Evolutionary conservation across 2,797 vertebrate genomes (phyloP), one percentile per base, ranked within the genome.

Genomic region (Anabacerthia variegaticeps): DNA sequence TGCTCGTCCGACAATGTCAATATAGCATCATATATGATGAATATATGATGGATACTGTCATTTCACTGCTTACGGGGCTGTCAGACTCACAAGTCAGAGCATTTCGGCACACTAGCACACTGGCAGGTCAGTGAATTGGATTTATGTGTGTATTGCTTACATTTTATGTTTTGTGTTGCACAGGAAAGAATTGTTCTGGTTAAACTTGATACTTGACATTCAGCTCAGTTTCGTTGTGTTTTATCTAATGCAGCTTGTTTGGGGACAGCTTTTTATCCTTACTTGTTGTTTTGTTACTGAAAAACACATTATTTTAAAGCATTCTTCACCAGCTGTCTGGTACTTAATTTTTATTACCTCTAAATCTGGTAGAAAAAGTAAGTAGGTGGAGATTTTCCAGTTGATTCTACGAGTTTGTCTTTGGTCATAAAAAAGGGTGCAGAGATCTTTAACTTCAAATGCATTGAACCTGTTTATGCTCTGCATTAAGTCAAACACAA

Each of bases 1-100:
- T 99, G 27, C 98, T 99, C 58, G 99, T 99, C 88, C 99, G 99
- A 88, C 99, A 99, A 85, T 99, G 99, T 98, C 99, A 99, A 71
- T 99, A 99, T 97, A 99, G 99, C 98, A 99, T 99, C 98, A 99
- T 99, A 98, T 99, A 99, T 97, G 99, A 99, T 97, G 99, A 99
- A 61, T 99, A 99, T 97, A 99, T 99, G 99, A 99, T 99, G 99
- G 99, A 99, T 95, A 99, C 99, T 10, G 98, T 99, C 93, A 99
- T 99, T 98, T 99, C 99, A 63, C 99, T 99, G 93, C 99, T 99
- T 69, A 99, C 99, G 52, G 99, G 99, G 97, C 98, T 99, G 68
- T 99, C 99, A 21, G 99, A 99, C 97, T 99, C 99, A 7, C 99
- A 99, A 97, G 99, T 99, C 97, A 98, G 99, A 98, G 99, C 99